Evolutionary conservation across 2,797 vertebrate species (phyloP), one percentile per base, ranked within the genome.

Genomic region (Smutsia gigantea): DNA sequence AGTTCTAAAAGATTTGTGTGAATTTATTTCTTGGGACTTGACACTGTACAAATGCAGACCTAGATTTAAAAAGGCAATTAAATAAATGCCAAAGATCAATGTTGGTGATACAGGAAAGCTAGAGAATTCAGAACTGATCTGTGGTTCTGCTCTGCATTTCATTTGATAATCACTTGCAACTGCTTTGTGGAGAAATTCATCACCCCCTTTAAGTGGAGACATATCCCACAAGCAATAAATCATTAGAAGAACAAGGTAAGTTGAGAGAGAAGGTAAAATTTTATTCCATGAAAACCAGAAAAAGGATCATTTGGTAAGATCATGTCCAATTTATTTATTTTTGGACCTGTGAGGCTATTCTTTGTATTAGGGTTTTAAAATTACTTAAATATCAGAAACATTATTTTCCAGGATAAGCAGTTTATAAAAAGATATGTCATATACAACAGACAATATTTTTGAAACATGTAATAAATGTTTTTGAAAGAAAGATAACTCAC

Each of bases 81-180:
- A 88, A 49, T 92, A 92, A 57, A 90, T 93, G 78, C 83, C 72
- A 94, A 92, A 94, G 51, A 71, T 96, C 51, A 93, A 31, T 42
- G 15, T 79, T 90, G 17, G 42, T 87, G 68, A 63, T 25, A 53
- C 0, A 68, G 68, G 83, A 92, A 94, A 92, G n/a, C 7, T 10
- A 15, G 21, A 31, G 19, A 77, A 69, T 61, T 69, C 34, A 25
- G 29, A 59, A 25, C 2, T 39, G 15, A 66, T 64, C n/a, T 78
- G 25, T 39, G 29, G 63, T 37, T 69, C 23, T 69, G 46, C 17
- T 15, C 1, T 78, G 13, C 10, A 2, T 90, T 74, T 85, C n/a
- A 72, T 64, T 59, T 66, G 64, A 51, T 64, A 49, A 57, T 51
- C 37, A 59, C 27, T 37, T 7, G 21, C 21, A 37, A 39, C 51